Evolutionary conservation across 2,888 invertebrate species (phyloP).

Genomic region (Cryptops parisi): DNA sequence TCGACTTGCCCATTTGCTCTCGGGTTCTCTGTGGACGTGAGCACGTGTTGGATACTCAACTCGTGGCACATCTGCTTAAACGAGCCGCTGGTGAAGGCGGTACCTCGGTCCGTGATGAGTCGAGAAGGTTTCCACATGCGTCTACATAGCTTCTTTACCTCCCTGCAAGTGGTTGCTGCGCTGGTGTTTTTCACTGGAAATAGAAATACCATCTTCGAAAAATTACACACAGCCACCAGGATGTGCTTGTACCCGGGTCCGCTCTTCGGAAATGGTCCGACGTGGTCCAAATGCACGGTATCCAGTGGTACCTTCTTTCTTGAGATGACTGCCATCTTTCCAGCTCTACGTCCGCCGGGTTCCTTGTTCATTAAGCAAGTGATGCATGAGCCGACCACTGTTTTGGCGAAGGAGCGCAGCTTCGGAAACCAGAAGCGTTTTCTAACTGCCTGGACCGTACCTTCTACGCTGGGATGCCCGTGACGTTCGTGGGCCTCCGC

Average conservation of each 20-base stretch:
- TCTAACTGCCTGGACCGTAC: background rate
- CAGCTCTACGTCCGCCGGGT: background rate
- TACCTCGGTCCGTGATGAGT: too few species aligned
- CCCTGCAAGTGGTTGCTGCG: background rate
- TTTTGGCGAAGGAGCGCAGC: background rate
- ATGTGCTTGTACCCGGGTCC: background rate
- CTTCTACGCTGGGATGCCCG: background rate
- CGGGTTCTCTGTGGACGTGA: too few species aligned
- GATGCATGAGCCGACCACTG: background rate
- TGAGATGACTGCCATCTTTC: background rate
- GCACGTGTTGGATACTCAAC: too few species aligned
- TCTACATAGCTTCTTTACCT: too few species aligned
- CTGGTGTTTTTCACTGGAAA: background rate
- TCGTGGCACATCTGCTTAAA: too few species aligned
- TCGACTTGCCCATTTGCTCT: too few species aligned
- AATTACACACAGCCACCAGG: background rate
- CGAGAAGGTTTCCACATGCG: too few species aligned
- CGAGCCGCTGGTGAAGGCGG: too few species aligned
- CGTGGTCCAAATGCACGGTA: conserved; percentile 1
- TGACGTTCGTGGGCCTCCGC: background rate
- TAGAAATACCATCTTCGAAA: background rate
- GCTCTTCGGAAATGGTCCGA: conserved; percentile 1
- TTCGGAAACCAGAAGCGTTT: conserved; percentile 2
- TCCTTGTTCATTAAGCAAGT: conserved; percentile 1
- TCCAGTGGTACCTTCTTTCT: background rate